Evolutionary conservation across 2,888 invertebrate species (phyloP), one percentile per base, ranked within the genome.

Genomic region (Andrena praecox): DNA sequence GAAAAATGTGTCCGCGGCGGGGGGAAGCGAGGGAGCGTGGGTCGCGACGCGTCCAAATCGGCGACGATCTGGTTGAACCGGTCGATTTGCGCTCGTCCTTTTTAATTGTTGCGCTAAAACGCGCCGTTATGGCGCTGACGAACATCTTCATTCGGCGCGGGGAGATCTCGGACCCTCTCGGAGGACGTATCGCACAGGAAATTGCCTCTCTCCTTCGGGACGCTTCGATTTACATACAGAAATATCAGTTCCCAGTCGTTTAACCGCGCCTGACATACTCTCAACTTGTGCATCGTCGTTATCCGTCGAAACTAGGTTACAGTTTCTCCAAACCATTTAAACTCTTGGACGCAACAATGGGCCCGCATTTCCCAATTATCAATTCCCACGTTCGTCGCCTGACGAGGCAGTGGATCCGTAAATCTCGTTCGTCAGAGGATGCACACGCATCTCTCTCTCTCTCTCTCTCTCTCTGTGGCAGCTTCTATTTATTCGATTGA

Each of bases 401-500:
- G 59, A 50, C 72, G 20, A 5, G 16, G 2, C 24, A 16, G 59
- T 33, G 70, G 48, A 66, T 71, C 69, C 27, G 54, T 62, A 67
- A 75, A 63, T 67, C 60, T 66, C 10, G 56, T 35, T 8, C 29
- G 7, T 16, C 56, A 35, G 35, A 63, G 77, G 48, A 69, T 54
- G 35, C 29, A 33, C 66, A 2, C 52, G 33, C 62, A 4, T 56
- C 27, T 20, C 27, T 56, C 20, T 54, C 56, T 7, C 24, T 50
- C 5, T 60, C 20, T n/a, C 31, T 8, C n/a, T 16, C 69, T 59
- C 48, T 35, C 42, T 6, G 20, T 33, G 68, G 27, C 59, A 42
- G 62, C 79, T 75, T 80, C 59, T 81, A 78, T 87, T 85, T 78
- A 80, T 77, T 68, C 73, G 80, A 79, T 78, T 62, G 80, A 81